These are phyloP conservation scores for Bicyclus anynana DNA, from an alignment of 1,140 invertebrate species.

Conservation along the genomic window DNA sequence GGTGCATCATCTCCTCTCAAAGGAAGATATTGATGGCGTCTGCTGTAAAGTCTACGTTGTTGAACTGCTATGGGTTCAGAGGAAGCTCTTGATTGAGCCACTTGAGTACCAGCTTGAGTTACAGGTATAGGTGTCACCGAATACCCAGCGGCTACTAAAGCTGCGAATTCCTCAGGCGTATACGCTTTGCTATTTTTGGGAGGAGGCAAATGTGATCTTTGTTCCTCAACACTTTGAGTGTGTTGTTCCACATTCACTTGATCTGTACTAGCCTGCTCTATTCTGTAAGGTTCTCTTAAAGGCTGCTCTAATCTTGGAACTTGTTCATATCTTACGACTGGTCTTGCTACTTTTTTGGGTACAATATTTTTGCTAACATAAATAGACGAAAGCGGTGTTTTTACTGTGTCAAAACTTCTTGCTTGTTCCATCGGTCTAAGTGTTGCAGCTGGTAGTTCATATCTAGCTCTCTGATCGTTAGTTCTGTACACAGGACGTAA, in stretches of 20 bases:
- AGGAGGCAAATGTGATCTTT: constrained; percentile 62
- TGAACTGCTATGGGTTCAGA: constrained; percentile 39
- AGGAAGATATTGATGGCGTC: constrained; percentile 61
- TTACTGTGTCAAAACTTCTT: constrained; percentile 40
- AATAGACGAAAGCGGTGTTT: constrained; percentile 59
- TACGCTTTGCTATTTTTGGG: constrained; percentile 74
- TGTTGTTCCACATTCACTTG: constrained; percentile 36
- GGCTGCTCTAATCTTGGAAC: constrained; percentile 29
- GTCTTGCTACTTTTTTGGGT: constrained; percentile 51
- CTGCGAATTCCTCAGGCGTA: constrained; percentile 73
- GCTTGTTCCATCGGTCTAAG: constrained; percentile 35
- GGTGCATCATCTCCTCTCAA: constrained; percentile 64
- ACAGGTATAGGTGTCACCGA: constrained; percentile 74
- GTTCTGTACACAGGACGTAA: constrained; percentile 50
- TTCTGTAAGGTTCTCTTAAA: constrained; percentile 37
- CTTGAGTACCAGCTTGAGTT: constrained; percentile 40
- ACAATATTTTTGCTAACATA: constrained; percentile 59
- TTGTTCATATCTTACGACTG: constrained; percentile 41
- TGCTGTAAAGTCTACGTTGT: constrained; percentile 39
- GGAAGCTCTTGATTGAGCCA: constrained; percentile 55
- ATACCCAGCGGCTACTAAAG: constrained; percentile 71
- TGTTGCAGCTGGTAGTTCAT: constrained; percentile 35
- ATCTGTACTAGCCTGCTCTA: constrained; percentile 39
- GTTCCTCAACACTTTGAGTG: constrained; percentile 44
- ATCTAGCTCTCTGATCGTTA: constrained; percentile 44